Base-by-base conservation (phyloP, 2,888 invertebrate species). In the Drosophila kuntzei region DNA sequence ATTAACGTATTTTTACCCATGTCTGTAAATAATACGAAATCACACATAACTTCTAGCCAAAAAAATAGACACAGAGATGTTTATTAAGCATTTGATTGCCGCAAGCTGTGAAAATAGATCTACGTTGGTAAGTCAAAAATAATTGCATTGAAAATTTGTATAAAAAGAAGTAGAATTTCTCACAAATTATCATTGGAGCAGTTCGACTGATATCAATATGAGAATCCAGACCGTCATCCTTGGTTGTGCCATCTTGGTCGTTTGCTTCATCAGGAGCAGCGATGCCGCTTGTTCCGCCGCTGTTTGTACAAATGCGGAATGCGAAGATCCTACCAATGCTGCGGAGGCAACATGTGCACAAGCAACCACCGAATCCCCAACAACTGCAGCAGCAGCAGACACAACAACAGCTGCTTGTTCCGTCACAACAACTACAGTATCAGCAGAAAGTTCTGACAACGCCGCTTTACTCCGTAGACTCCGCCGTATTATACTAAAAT, bases 191-290 rank as follows among this genome's bases (percentile, higher is more conserved):
- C 57, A 46, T 37, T 57, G 32, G 0, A 55, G 34, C 12, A 22
- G 16, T 25, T 55, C 27, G 27, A 36, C 58, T 58, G 39, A 29
- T 11, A n/a, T n/a, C 60, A n/a, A n/a, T n/a, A n/a, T n/a, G n/a
- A n/a, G n/a, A n/a, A n/a, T n/a, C n/a, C n/a, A n/a, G n/a, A n/a
- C 39, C 11, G 27, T 54, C 3, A 32, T 62, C 22, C 32, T 62
- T 25, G 27, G 22, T 3, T 37, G 14, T 37, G 54, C 32, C 29
- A 11, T 49, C 14, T 8, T 58, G 37, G 49, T 49, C 12, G 0
- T 49, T 11, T 58, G 49, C 14, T 20, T n/a, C 3, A 49, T 58
- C 9, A 29, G 22, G 6, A 14, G 37, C 27, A 47, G 36, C 29
- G 47, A 58, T 1, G 57, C 47, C 1, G 47, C 12, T n/a, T 57